phyloP scores from a whole-genome alignment of 2,797 vertebrate genomes.

The Urosaurus nigricauda region DNA sequence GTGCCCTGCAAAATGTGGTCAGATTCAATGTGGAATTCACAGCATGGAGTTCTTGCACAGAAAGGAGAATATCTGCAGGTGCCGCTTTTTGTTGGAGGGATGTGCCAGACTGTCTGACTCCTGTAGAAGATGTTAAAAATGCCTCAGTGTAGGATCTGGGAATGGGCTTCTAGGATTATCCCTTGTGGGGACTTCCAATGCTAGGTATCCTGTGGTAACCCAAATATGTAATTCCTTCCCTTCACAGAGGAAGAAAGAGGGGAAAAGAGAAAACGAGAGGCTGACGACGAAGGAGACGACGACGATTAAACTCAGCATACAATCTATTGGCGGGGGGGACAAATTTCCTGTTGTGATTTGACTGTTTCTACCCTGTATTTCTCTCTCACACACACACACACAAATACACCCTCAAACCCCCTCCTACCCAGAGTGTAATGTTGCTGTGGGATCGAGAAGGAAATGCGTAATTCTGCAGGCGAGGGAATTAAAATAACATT shows the following conservation, averaged over 20 bases:
- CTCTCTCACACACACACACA: slow-evolving; percentile 20
- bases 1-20: too few relatives aligned
- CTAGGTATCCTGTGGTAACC: rapidly evolving
- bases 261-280: slow-evolving; percentile 97
- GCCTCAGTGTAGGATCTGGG: neutral
- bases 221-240: neutral
- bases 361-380: slow-evolving; percentile 92
- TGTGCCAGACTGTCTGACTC: neutral
- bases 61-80: neutral
- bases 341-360: slow-evolving; percentile 88
- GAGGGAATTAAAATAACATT: slow-evolving; percentile 84
- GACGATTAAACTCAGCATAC: slow-evolving; percentile 83
- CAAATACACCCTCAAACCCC: slow-evolving; percentile 63
- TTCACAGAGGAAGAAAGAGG: slow-evolving; percentile 88
- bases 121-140: neutral
- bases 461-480: slow-evolving; percentile 80
- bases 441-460: slow-evolving; percentile 86
- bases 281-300: slow-evolving; percentile 96
- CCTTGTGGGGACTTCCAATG: neutral
- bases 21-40: neutral
- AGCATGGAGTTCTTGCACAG: neutral
- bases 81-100: neutral
- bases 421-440: slow-evolving; percentile 79
- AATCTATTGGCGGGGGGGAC: slow-evolving; percentile 72
- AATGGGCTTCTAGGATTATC: neutral